Evolutionary conservation across 2,888 invertebrate species (phyloP).

Genomic region (Prionchulus punctatus): DNA sequence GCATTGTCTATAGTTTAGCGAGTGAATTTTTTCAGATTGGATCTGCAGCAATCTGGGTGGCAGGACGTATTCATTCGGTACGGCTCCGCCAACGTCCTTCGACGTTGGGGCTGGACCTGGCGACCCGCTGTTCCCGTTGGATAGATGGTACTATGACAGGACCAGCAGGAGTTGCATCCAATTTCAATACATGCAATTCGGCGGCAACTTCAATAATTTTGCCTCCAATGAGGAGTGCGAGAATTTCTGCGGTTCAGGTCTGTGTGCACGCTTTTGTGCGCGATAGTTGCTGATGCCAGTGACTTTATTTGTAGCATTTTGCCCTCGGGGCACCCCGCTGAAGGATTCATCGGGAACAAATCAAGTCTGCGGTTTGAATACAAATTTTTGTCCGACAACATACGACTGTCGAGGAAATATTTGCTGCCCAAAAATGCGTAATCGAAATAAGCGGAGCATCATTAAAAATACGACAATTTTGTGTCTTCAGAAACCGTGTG

Average conservation of each 20-base stretch:
- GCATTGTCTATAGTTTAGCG: too few species aligned
- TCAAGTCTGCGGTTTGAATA: neutral
- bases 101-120: too few species aligned
- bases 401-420: constrained; percentile 1
- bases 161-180: too few species aligned
- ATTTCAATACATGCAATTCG: neutral
- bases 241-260: constrained; percentile 1
- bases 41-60: too few species aligned
- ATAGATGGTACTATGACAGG: too few species aligned
- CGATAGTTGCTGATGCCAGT: neutral
- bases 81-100: too few species aligned
- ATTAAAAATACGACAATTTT: too few species aligned
- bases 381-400: constrained; percentile 5
- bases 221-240: neutral
- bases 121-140: too few species aligned
- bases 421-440: constrained; percentile 7
- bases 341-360: neutral
- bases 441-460: too few species aligned
- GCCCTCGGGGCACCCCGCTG: constrained; percentile 4
- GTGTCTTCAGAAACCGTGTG: constrained; percentile 29
- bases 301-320: neutral
- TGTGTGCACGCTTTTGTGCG: neutral
- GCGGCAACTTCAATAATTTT: constrained; percentile 9
- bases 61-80: too few species aligned
- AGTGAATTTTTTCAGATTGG: too few species aligned